Evolutionary conservation across 2,797 vertebrate genomes (phyloP).

Genomic region (Ptychadena robeensis): DNA sequence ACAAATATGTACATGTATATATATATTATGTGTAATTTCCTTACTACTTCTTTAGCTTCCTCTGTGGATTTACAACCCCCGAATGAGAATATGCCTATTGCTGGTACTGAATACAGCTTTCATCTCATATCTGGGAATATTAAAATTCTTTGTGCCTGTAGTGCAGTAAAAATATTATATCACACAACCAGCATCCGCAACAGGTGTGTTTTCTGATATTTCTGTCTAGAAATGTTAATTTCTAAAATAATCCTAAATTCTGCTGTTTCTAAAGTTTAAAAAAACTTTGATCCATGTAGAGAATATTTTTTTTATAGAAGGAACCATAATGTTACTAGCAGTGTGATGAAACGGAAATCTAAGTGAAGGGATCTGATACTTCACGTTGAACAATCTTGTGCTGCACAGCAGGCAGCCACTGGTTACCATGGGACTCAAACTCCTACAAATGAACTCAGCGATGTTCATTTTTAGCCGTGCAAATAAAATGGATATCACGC

Average conservation of each 20-base stretch:
- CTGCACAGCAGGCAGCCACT: slow-evolving; percentile 30
- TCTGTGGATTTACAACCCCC: too few relatives aligned
- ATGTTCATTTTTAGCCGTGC: slow-evolving; percentile 45
- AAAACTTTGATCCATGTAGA: neutral
- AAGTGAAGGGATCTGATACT: slow-evolving; percentile 28
- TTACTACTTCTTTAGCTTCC: too few relatives aligned
- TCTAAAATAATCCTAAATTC: neutral
- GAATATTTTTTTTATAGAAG: neutral
- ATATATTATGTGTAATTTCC: too few relatives aligned
- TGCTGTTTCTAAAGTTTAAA: neutral
- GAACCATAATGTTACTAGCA: slow-evolving; percentile 1
- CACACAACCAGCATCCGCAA: neutral
- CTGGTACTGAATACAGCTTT: too few relatives aligned
- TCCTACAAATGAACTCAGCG: slow-evolving; percentile 45
- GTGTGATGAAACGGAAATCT: slow-evolving; percentile 1
- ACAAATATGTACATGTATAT: too few relatives aligned
- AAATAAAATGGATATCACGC: slow-evolving; percentile 12
- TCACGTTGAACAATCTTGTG: slow-evolving; percentile 15
- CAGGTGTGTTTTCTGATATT: neutral
- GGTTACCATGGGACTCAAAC: slow-evolving; percentile 55
- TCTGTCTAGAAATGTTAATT: neutral
- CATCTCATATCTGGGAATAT: too few relatives aligned
- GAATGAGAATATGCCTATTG: too few relatives aligned
- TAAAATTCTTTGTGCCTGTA: neutral
- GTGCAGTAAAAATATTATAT: neutral